Conservation (phyloP, 2,797 vertebrate species). For the Catostomus latipinnis region DNA sequence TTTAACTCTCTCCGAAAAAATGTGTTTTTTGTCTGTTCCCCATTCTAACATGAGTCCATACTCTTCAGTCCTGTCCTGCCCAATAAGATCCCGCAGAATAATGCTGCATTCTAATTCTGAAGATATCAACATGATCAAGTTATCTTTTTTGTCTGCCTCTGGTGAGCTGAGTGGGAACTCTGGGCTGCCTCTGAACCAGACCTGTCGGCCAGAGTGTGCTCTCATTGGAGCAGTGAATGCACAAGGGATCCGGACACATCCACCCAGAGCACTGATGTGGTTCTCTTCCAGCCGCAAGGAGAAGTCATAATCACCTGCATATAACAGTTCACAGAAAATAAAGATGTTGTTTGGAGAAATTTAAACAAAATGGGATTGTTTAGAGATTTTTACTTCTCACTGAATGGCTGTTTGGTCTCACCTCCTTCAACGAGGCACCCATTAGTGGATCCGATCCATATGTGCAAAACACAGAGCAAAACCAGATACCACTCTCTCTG, state of each 20-base stretch:
- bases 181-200: slow-evolving; percentile 16
- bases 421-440: not conserved
- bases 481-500: not conserved
- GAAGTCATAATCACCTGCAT: not conserved
- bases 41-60: slow-evolving; percentile 7
- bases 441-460: not conserved
- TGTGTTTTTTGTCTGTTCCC: slow-evolving; percentile 6
- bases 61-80: not conserved
- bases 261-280: not conserved
- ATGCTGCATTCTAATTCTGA: not conserved
- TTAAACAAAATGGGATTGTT: not conserved
- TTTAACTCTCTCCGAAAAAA: not conserved
- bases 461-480: not conserved
- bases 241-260: slow-evolving; percentile 23
- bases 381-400: not conserved
- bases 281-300: not conserved
- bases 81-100: not conserved
- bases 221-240: not conserved
- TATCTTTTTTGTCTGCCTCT: too few relatives aligned
- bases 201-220: not conserved
- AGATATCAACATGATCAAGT: too few relatives aligned
- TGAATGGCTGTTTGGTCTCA: not conserved
- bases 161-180: not conserved
- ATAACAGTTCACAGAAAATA: not conserved
- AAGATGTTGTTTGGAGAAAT: not conserved